Evolutionary conservation across 1,140 invertebrate species (phyloP).

Genomic region (Brachionus paranguensis): DNA sequence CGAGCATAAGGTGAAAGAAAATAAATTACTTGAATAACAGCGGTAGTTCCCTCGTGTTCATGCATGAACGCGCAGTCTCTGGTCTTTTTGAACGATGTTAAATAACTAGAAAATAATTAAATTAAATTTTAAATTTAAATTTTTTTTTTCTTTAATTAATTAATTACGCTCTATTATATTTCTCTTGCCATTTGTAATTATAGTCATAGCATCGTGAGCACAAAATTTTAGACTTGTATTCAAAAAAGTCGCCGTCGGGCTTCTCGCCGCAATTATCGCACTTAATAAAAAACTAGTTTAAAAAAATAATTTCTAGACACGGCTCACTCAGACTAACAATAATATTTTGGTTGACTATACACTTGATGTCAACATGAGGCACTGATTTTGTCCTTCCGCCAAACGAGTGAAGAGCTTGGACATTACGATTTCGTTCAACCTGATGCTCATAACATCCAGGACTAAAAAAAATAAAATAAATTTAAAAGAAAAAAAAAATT

Average conservation of each 20-base stretch:
- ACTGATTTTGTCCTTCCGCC: conserved; percentile 33
- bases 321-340: neutral
- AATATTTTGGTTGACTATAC: neutral
- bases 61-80: conserved; percentile 38
- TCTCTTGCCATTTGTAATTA: conserved; percentile 40
- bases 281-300: neutral
- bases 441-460: conserved; percentile 18
- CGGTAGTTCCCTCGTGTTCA: conserved; percentile 26
- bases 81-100: conserved; percentile 23
- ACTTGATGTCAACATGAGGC: conserved; percentile 30
- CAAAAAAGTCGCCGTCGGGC: conserved; percentile 30
- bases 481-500: neutral
- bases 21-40: conserved; percentile 30
- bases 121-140: neutral
- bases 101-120: conserved; percentile 9
- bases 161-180: conserved; percentile 35
- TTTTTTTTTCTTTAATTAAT: neutral
- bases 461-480: neutral
- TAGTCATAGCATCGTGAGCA: conserved; percentile 28
- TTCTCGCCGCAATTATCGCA: conserved; percentile 3
- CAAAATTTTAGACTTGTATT: neutral
- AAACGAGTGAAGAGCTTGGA: conserved; percentile 36
- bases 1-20: neutral
- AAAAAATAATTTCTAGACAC: neutral
- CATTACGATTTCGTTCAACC: conserved; percentile 8